phyloP scores from a whole-genome alignment of 2,797 vertebrate genomes.

The Tolypeutes matacus region DNA sequence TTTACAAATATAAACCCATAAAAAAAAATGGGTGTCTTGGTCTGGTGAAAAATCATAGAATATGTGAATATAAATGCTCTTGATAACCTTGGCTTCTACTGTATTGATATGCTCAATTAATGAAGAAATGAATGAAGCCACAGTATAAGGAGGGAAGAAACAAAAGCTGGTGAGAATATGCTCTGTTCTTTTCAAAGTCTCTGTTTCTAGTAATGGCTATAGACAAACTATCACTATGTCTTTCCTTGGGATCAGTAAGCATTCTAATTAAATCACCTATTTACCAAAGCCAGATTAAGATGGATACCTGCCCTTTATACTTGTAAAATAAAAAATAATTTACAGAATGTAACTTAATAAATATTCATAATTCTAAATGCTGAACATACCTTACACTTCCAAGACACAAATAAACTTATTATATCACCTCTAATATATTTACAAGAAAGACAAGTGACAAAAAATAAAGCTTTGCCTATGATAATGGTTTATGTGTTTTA shows the following conservation, averaged over 20 bases:
- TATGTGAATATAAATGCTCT: neutral
- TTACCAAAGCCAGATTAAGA: neutral
- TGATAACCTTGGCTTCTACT: neutral
- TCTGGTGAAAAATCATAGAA: neutral
- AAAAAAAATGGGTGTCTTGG: neutral
- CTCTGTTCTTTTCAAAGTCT: neutral
- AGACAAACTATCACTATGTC: neutral
- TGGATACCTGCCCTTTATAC: neutral
- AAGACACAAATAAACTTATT: neutral
- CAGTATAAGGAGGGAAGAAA: neutral
- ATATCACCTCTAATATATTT: neutral
- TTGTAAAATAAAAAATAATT: neutral
- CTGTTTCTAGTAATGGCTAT: neutral
- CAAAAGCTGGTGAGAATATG: neutral
- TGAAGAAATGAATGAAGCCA: neutral
- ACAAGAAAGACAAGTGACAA: neutral
- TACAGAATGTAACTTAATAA: neutral
- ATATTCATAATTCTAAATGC: neutral
- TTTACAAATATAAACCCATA: neutral
- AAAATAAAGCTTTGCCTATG: neutral
- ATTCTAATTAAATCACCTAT: neutral
- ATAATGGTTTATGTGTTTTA: neutral
- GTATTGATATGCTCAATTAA: neutral
- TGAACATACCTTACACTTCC: neutral
- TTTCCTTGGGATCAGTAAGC: neutral